Base-by-base conservation (phyloP, 37 sponge, comb jelly and placozoan species). In the Hormiphora californensis region DNA sequence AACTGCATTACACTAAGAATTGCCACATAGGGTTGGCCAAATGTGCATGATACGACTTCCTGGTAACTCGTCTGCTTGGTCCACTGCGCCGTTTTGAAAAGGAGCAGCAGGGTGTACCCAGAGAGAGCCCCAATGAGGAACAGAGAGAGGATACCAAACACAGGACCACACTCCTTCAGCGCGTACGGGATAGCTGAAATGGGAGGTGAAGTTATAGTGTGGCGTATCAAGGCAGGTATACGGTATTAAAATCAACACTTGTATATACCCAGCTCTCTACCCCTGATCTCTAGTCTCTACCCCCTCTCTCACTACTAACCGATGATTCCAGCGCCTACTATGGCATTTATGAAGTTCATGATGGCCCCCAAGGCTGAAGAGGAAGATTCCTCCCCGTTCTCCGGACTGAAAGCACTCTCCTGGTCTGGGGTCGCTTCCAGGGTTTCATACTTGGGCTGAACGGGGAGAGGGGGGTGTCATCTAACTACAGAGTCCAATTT, bases 321-420 rank as follows among this genome's bases (percentile, higher is more conserved):
- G 15, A 73, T 46, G n/a, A 73, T 73, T 4, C 81, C 81, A 40
- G 81, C 81, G 1, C 81, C 81, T 23, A 73, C 81, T 1, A 73
- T 73, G 12, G 81, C 81, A 40, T 73, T 73, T 43, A 73, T 73
- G 25, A 73, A 73, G 81, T 73, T 73, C 81, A 73, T 73, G 81
- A 46, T 73, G 9, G 81, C 81, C 25, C 81, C 81, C 46, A 73
- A 73, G 46, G 81, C 43, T 27, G 81, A 36, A 73, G 46, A 43
- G 1, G n/a, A 43, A 7, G 81, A 73, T 30, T 73, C 81, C 44
- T 73, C 81, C 40, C 38, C 35, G 35, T 33, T 22, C 4, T 43
- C 43, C 0, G 46, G 46, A 28, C 43, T 73, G 43, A 73, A 73
- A 7, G 43, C 81, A n/a, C n/a, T n/a, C 46, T 73, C 81, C n/a